Evolutionary conservation across 1,140 invertebrate species (phyloP), one percentile per base, ranked within the genome.

Genomic region (Pollicipes pollicipes): DNA sequence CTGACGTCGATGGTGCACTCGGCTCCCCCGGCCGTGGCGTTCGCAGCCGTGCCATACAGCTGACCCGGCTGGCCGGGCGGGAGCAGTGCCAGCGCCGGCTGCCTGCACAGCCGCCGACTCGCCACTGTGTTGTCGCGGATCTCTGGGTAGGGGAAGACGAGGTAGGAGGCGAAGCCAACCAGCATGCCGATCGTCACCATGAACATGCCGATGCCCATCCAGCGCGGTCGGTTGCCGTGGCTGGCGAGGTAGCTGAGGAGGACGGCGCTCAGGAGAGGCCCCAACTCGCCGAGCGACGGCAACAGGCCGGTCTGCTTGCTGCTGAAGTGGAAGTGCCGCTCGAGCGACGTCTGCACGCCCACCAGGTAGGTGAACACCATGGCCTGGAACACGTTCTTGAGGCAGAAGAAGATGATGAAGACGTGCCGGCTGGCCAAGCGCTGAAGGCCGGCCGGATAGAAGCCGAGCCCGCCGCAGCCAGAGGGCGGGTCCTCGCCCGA

Each of bases 271-370:
- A 73, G 66, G 8, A 75, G 70, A 21, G 75, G 74, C 3, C 74
- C 74, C 17, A 75, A 13, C 67, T 75, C 74, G 28, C 74, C 73
- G 27, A 75, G 28, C 6, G 72, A 70, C 13, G 75, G 45, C 13
- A 75, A 64, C 8, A 73, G 16, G 16, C 74, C 75, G n/a, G 73
- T 69, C 24, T 71, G 63, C 45, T 74, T 68, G 26, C 74, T 75
- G 31, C 68, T 67, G 27, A 75, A 70, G 66, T 75, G 75, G 64
- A 75, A 75, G 63, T 75, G 75, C n/a, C 72, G 70, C 68, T 75
- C 75, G 31, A 75, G 24, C 26, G 75, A 75, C 27, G 75, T 74
- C 31, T 69, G 45, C n/a, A 74, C 70, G 27, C 72, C 75, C 27
- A 75, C 70, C 35, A 75, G 35, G 70, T 75, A 75, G 21, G 74